Percentiles rank a stretch among this genome's conserved stretches.
phyloP scores from a whole-genome alignment of 92 coral and sea anemone genomes.

The Palythoa heliodiscus region DNA sequence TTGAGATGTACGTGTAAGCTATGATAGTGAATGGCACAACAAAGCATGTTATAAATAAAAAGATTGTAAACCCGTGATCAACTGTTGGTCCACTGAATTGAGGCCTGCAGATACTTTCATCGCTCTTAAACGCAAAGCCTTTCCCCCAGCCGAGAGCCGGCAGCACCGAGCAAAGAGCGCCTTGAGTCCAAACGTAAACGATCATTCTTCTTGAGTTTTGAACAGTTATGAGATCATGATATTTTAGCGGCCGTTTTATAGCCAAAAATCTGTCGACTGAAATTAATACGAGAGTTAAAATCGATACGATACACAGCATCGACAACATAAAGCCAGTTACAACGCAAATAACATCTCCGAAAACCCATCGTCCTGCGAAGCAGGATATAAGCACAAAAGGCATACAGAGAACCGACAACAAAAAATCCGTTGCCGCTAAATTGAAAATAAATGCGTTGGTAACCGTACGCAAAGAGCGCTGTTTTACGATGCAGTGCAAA shows the following conservation, averaged over 20 bases:
- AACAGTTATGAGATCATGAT: slow-evolving; percentile 64
- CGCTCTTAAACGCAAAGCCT: slow-evolving; percentile 59
- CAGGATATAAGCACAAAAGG: slow-evolving; percentile 80
- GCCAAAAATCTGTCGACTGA: slow-evolving; percentile 87
- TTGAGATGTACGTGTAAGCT: slow-evolving; percentile 73
- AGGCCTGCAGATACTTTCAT: slow-evolving; percentile 82
- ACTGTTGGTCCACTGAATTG: slow-evolving; percentile 68
- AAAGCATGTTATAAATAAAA: slow-evolving; percentile 73
- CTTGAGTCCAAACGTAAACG: slow-evolving; percentile 67
- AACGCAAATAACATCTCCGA: slow-evolving; percentile 67
- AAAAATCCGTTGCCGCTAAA: slow-evolving; percentile 82
- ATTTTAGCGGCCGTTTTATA: slow-evolving; percentile 78
- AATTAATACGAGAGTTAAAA: slow-evolving; percentile 70
- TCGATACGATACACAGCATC: slow-evolving; percentile 74
- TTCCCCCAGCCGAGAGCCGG: slow-evolving; percentile 87
- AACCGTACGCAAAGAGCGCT: slow-evolving; percentile 65
- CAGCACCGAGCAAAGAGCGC: slow-evolving; percentile 64
- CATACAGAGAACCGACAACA: slow-evolving; percentile 74
- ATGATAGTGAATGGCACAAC: slow-evolving; percentile 69
- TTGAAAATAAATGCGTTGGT: slow-evolving; percentile 84
- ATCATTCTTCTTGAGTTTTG: slow-evolving; percentile 58
- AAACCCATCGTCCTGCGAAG: slow-evolving; percentile 72
- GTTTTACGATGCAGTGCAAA: slow-evolving; percentile 74
- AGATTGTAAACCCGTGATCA: slow-evolving; percentile 82
- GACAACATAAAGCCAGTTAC: slow-evolving; percentile 77